Conservation (phyloP, 2,888 invertebrate genomes). For the Erynnis tages region DNA sequence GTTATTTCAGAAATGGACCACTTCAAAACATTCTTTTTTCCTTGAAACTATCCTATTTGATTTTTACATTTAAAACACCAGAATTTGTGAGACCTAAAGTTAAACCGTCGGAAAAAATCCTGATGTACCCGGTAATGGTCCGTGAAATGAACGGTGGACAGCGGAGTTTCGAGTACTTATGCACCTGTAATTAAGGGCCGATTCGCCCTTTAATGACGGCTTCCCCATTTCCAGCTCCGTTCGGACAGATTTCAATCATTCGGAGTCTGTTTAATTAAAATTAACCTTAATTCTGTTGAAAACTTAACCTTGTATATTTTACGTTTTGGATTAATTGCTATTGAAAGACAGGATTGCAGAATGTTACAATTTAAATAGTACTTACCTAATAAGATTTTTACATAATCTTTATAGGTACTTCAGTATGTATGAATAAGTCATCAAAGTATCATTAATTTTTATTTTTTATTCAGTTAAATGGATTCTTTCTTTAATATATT, state of each 20-base stretch:
- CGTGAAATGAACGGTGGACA: constrained; percentile 10
- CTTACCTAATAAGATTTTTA: too few relatives aligned
- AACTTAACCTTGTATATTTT: background rate
- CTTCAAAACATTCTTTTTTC: background rate
- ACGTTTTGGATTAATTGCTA: too few relatives aligned
- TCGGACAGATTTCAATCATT: constrained; percentile 16
- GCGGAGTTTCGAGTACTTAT: constrained; percentile 13
- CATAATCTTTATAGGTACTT: too few relatives aligned
- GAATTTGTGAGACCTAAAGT: background rate
- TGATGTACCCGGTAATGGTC: too few relatives aligned
- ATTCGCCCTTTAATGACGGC: constrained; percentile 18
- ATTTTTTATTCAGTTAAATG: too few relatives aligned
- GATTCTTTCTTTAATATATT: too few relatives aligned
- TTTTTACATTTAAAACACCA: too few relatives aligned
- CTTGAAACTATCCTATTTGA: background rate
- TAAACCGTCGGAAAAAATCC: constrained; percentile 11
- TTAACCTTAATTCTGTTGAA: background rate
- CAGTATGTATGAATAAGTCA: too few relatives aligned
- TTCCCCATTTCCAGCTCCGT: background rate
- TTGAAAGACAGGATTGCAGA: too few relatives aligned
- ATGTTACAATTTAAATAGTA: too few relatives aligned
- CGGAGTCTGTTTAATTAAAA: constrained; percentile 11
- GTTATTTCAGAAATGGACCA: too few relatives aligned
- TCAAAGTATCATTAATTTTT: too few relatives aligned
- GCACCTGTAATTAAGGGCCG: constrained; percentile 18